Evolutionary conservation across 2,888 invertebrate genomes (phyloP).

Genomic region (Caenorhabditis zanzibari): DNA sequence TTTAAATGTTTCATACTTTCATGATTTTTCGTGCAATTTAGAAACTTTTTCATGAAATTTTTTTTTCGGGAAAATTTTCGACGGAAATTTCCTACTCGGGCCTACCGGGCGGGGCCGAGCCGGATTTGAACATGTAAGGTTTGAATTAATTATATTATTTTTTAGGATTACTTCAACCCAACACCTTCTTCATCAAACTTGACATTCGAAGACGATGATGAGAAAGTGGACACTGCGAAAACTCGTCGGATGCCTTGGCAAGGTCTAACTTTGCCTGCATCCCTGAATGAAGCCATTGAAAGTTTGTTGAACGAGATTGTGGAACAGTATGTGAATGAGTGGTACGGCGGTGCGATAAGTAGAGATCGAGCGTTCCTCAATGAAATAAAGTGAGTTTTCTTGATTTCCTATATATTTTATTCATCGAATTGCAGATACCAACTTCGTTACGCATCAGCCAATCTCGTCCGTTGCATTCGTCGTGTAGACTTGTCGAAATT

Average conservation of each 20-base stretch:
- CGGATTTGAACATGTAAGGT: too few relatives aligned
- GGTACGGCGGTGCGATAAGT: conserved; percentile 79
- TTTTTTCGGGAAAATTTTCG: too few relatives aligned
- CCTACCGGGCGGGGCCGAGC: too few relatives aligned
- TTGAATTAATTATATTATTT: not conserved
- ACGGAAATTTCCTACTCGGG: too few relatives aligned
- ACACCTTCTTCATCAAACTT: not conserved
- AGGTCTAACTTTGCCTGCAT: conserved; percentile 46
- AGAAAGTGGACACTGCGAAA: conserved; percentile 48
- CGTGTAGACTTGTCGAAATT: conserved; percentile 73
- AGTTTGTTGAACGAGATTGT: conserved; percentile 77
- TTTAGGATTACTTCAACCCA: conserved; percentile 3
- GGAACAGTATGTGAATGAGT: conserved; percentile 78
- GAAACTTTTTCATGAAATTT: too few relatives aligned
- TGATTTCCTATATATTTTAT: not conserved
- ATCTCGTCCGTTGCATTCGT: conserved; percentile 67
- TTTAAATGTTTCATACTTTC: too few relatives aligned
- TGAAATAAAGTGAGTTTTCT: conserved; percentile 74
- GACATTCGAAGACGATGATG: conserved; percentile 22
- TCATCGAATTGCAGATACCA: conserved; percentile 79
- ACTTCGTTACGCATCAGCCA: conserved; percentile 75
- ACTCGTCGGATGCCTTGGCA: conserved; percentile 69
- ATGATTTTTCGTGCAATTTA: too few relatives aligned
- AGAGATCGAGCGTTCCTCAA: conserved; percentile 79
- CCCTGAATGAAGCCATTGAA: conserved; percentile 78